Conservation (phyloP, 2,113 vertebrate species). For the Chelonoidis abingdonii region DNA sequence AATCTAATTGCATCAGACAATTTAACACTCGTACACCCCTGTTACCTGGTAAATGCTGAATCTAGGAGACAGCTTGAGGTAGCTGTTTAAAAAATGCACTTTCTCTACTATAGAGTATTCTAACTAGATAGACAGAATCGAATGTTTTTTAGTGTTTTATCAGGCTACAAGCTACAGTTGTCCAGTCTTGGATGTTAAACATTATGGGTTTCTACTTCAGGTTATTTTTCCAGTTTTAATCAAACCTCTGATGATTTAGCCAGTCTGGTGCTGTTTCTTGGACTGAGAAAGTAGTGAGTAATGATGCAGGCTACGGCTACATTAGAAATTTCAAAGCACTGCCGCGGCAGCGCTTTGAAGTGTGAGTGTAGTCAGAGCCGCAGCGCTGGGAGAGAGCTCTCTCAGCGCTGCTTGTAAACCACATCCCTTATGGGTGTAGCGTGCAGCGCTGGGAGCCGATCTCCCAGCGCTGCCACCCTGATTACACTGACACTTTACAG, state of each 20-base stretch:
- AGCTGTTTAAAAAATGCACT: neutral
- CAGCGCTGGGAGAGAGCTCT: too few species aligned
- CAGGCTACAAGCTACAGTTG: neutral
- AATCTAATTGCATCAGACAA: neutral
- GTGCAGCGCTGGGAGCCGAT: too few species aligned
- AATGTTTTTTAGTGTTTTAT: neutral
- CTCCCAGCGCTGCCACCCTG: too few species aligned
- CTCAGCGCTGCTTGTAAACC: too few species aligned
- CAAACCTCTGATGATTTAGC: accelerated
- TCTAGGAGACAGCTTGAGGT: neutral
- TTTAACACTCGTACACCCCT: neutral
- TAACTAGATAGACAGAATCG: neutral
- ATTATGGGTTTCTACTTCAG: accelerated
- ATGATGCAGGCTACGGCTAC: too few species aligned
- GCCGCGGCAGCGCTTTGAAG: too few species aligned
- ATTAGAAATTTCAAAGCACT: too few species aligned
- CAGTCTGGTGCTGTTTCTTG: accelerated
- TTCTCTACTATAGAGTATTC: neutral
- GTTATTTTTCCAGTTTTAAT: accelerated
- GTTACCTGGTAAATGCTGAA: neutral
- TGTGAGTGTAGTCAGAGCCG: too few species aligned
- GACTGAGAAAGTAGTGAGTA: neutral
- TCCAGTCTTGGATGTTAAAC: neutral
- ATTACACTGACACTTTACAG: too few species aligned
- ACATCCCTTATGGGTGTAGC: too few species aligned